phyloP scores from a whole-genome alignment of 2,888 invertebrate genomes.

The Drosophila kokeensis region DNA sequence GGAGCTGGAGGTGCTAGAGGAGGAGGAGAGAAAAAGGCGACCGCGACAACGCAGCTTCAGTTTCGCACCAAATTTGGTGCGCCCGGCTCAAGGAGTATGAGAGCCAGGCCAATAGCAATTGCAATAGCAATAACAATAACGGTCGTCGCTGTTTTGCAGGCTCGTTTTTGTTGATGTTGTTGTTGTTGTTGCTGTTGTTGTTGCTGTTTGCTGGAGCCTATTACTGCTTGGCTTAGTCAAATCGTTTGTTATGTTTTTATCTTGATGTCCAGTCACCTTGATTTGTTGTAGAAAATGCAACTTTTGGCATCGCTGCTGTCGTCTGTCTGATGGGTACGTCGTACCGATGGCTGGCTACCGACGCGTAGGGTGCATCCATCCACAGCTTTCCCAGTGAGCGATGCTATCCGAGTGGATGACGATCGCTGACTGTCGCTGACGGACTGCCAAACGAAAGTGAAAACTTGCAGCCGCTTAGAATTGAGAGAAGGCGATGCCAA shows the following conservation, averaged over 20 bases:
- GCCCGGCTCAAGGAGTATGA: slow-evolving; percentile 50
- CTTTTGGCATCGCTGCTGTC: slow-evolving; percentile 78
- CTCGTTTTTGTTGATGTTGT: slow-evolving; percentile 37
- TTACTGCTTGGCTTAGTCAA: slow-evolving; percentile 81
- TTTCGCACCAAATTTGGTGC: slow-evolving; percentile 80
- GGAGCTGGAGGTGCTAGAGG: slow-evolving; percentile 17
- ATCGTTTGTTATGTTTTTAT: slow-evolving; percentile 84
- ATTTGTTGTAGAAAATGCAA: slow-evolving; percentile 84
- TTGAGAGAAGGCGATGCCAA: slow-evolving; percentile 57
- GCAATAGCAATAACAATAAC: slow-evolving; percentile 76
- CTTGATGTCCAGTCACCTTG: slow-evolving; percentile 84
- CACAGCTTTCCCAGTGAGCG: slow-evolving; percentile 59
- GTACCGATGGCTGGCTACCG: slow-evolving; percentile 36
- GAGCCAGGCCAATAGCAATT: slow-evolving; percentile 66
- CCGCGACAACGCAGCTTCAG: slow-evolving; percentile 72
- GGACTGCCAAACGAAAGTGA: slow-evolving; percentile 74
- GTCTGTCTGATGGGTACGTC: slow-evolving; percentile 39
- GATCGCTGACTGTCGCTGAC: slow-evolving; percentile 43
- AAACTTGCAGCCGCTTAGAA: slow-evolving; percentile 55
- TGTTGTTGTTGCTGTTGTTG: slow-evolving; percentile 29
- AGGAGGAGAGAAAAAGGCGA: slow-evolving; percentile 35
- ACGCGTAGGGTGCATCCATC: slow-evolving; percentile 69
- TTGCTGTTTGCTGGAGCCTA: slow-evolving; percentile 61
- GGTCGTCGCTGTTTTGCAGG: slow-evolving; percentile 41
- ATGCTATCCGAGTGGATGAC: slow-evolving; percentile 40